These are phyloP conservation scores for Hippasteria phrygiana DNA, from an alignment of 53 echinoderm and acorn worm species.

Conservation along the genomic window DNA sequence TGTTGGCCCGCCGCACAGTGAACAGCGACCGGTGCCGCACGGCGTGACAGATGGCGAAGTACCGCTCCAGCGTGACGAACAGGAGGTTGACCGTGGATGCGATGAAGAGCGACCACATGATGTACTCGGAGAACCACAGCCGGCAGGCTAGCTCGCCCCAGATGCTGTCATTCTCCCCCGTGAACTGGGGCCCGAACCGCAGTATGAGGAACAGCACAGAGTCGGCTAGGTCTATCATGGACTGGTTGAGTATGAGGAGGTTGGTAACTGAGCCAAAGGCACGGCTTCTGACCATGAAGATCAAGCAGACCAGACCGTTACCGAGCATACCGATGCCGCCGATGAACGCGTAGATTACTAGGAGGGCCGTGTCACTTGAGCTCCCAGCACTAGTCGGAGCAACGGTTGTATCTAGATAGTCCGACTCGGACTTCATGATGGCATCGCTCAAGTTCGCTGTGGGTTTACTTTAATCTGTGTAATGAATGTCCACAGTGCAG, in stretches of 20 bases:
- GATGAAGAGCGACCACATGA: slow-evolving; percentile 89
- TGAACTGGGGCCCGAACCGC: slow-evolving; percentile 65
- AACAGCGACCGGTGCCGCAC: slow-evolving; percentile 82
- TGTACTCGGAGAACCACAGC: slow-evolving; percentile 90
- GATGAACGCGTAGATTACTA: slow-evolving; percentile 78
- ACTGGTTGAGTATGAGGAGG: slow-evolving; percentile 85
- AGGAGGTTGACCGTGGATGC: slow-evolving; percentile 88
- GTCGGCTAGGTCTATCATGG: slow-evolving; percentile 80
- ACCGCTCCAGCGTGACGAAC: slow-evolving; percentile 82
- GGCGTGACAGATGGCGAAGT: slow-evolving; percentile 85
- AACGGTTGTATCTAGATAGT: neutral
- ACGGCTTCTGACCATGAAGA: slow-evolving; percentile 70
- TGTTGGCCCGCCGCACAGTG: slow-evolving; percentile 77
- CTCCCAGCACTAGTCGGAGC: no score
- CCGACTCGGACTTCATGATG: no score
- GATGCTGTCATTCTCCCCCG: neutral
- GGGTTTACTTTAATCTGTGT: no score
- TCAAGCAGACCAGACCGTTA: slow-evolving; percentile 79
- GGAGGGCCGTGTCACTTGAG: slow-evolving; percentile 39
- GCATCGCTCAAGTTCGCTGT: no score
- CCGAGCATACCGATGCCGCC: slow-evolving; percentile 82
- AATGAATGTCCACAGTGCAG: no score
- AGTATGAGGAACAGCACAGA: slow-evolving; percentile 80
- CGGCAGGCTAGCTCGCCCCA: slow-evolving; percentile 80
- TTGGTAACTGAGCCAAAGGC: slow-evolving; percentile 85